Base-by-base conservation (phyloP, 2,113 vertebrate genomes). In the Pseudorasbora parva region DNA sequence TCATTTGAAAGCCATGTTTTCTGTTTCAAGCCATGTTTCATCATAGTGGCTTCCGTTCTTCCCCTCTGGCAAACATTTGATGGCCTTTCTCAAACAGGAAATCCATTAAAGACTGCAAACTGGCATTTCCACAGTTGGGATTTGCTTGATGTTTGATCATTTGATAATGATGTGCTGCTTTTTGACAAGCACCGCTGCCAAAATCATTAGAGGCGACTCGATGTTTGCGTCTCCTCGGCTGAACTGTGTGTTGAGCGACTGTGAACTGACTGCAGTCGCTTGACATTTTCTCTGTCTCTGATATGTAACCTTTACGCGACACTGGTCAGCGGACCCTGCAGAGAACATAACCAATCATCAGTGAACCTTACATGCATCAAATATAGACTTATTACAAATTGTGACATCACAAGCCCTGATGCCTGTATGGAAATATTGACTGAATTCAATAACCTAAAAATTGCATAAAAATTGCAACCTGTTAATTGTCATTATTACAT, bases 251-350 rank as follows among this genome's bases (percentile, higher is more conserved):
- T 30, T 74, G 14, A 11, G 17, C 12, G 41, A 62, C 47, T 41
- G 33, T 59, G 60, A 77, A 41, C 30, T 15, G 8, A 6, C 23
- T 21, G n/a, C 25, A 14, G 51, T 45, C 30, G 9, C 25, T 59
- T 86, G 85, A 84, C 87, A 84, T 85, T 84, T 89, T 84, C 85
- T 84, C 75, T 59, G 49, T 37, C 80, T 91, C 87, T 89, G 86
- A 91, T 89, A 87, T 25, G 60, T 91, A 88, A 93, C 93, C 90
- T 93, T 94, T 91, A 86, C 82, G 71, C 57, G 33, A 87, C 88
- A 81, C 84, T 71, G 12, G 86, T 88, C 74, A 15, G 80, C 0
- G 5, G 54, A 33, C 69, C 88, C 87, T 85, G 87, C 88, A 85
- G 89, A 87, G 86, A 89, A 86, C 89, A 89, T 69, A 87, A 86